Evolutionary conservation across 2,113 vertebrate genomes (phyloP), one percentile per base, ranked within the genome.

Genomic region (Mus musculus): DNA sequence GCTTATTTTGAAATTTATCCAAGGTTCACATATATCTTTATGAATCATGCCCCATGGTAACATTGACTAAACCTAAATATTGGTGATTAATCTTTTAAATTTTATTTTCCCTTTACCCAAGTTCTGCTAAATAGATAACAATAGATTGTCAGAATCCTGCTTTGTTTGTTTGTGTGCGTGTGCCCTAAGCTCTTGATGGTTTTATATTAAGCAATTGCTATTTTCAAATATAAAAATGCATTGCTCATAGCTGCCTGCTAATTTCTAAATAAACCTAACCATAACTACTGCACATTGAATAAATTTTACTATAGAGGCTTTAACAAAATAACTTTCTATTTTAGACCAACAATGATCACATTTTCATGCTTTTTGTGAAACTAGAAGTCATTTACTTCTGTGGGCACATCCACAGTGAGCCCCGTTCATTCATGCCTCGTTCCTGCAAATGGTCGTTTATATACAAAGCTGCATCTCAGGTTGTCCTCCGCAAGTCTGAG

Each of bases 221-320:
- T 91, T 97, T 97, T 95, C 14, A 93, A 91, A 91, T 20, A 42
- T n/a, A 59, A 52, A 91, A 93, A 39, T 16, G 71, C 7, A 82
- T 67, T 0, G 92, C 52, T 56, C 49, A 6, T 71, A 30, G 7
- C 19, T 96, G n/a, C 39, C 88, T 93, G 30, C 1, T 65, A n/a
- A 93, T 63, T 93, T 94, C 86, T 93, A 92, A 97, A 76, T 56
- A 67, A 80, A 49, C 11, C 20, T 72, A 95, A 91, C 69, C 26
- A 54, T 10, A 93, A 77, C 11, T 88, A 76, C 7, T 91, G 11
- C 6, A 76, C 6, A 80, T 1, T 81, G 78, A 95, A 81, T 0
- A 95, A 26, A 93, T 82, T 56, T 90, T 75, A n/a, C 49, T 65
- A 61, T 82, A 33, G n/a, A 82, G 14, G 3, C 36, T 59, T 95